These are phyloP conservation scores for Silurus lanzhouensis DNA, from an alignment of 2,797 vertebrate species.

Conservation along the genomic window DNA sequence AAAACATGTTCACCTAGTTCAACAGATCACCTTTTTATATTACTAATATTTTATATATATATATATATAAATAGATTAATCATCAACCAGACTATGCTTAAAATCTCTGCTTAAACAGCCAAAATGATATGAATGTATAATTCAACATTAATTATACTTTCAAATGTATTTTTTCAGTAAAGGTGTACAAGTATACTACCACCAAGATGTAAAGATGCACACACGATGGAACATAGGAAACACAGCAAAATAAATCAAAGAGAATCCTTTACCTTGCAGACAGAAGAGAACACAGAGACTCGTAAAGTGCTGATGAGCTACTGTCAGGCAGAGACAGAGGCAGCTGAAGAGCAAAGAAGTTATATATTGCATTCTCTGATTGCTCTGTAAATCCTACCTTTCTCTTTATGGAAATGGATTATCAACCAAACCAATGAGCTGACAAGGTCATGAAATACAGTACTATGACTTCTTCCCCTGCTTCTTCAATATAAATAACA, in stretches of 20 bases:
- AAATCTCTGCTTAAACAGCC: neutral
- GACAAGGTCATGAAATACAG: conserved; percentile 83
- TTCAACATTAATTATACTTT: neutral
- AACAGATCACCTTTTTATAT: neutral
- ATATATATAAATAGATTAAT: neutral
- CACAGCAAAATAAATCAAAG: neutral
- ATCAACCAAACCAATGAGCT: conserved; percentile 83
- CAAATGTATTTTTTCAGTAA: neutral
- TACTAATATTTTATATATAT: neutral
- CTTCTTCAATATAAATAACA: conserved; percentile 77
- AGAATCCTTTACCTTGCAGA: conserved; percentile 60
- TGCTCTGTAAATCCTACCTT: conserved; percentile 80
- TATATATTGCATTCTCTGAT: conserved; percentile 90
- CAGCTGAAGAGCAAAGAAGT: conserved; percentile 75
- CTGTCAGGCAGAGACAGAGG: conserved; percentile 63
- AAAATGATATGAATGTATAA: neutral
- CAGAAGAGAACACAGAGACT: conserved; percentile 49
- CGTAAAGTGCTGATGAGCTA: conserved; percentile 41
- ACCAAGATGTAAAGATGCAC: neutral
- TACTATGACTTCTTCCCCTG: conserved; percentile 64
- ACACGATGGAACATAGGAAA: neutral
- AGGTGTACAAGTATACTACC: neutral
- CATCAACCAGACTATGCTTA: neutral
- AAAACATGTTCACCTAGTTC: neutral
- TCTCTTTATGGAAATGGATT: conserved; percentile 95